These are phyloP conservation scores for Ips nitidus DNA, from an alignment of 1,140 invertebrate species.

Conservation along the genomic window DNA sequence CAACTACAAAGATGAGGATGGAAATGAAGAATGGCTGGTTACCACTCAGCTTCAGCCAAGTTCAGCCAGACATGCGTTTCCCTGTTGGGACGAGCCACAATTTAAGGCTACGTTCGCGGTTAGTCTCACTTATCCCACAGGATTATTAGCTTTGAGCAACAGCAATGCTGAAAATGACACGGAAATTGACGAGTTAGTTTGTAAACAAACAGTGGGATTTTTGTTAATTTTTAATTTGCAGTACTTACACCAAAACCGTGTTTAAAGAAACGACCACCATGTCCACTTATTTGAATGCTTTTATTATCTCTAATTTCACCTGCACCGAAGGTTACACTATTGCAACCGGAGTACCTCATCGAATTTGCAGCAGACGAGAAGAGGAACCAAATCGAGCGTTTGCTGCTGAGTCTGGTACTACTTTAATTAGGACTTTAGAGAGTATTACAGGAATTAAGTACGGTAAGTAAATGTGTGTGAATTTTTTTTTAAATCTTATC, in stretches of 20 bases:
- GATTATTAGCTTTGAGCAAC: slow-evolving; percentile 22
- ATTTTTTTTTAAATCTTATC: not conserved
- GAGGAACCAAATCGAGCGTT: slow-evolving; percentile 6
- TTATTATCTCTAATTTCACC: slow-evolving; percentile 55
- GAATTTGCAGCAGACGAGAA: slow-evolving; percentile 33
- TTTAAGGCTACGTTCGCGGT: slow-evolving; percentile 29
- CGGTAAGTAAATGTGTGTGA: slow-evolving; percentile 23
- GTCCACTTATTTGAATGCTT: slow-evolving; percentile 77
- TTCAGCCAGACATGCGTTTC: slow-evolving; percentile 31
- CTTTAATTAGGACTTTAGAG: slow-evolving; percentile 25
- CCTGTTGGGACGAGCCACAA: slow-evolving; percentile 34
- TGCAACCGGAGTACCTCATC: slow-evolving; percentile 13
- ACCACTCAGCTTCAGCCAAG: slow-evolving; percentile 39
- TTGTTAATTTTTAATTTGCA: not conserved
- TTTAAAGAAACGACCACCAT: slow-evolving; percentile 52
- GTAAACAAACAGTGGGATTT: not conserved
- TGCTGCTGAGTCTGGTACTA: slow-evolving; percentile 23
- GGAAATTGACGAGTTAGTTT: not conserved
- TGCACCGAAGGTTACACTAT: slow-evolving; percentile 22
- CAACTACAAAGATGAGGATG: slow-evolving; percentile 15
- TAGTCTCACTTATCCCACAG: slow-evolving; percentile 23
- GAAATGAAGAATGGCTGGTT: slow-evolving; percentile 39
- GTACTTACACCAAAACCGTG: slow-evolving; percentile 8
- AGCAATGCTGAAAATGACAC: not conserved
- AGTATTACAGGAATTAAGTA: slow-evolving; percentile 50